Evolutionary conservation across 1,140 invertebrate genomes (phyloP), one percentile per base, ranked within the genome.

Genomic region (Neodiprion fabricii): DNA sequence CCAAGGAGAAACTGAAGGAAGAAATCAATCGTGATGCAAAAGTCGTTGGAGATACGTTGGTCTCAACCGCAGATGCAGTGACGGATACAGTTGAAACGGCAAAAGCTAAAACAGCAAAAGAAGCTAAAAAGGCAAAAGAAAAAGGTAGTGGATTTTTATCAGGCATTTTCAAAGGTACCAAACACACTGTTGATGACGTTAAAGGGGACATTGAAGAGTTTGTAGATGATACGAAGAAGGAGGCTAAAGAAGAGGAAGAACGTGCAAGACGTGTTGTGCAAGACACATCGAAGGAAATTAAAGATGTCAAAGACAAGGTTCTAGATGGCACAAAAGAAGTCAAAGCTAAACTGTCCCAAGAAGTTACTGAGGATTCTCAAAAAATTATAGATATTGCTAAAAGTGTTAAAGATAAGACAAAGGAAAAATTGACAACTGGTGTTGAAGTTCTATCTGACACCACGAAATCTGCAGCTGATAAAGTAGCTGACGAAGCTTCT

Each of bases 141-240:
- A 80, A 81, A 28, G 65, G 47, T 78, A 80, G 75, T 78, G 67
- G 74, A 5, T 82, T 81, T 14, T 11, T 82, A 0, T 81, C 81
- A 0, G 79, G 78, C 0, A 77, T 83, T 2, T 78, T 84, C 12
- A 82, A 82, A 61, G 79, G 81, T 1, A 74, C 78, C 0, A 84
- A 83, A 14, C 79, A 85, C 61, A 79, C 85, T 1, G 82, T 80
- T 7, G 84, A 85, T 9, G 83, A 85, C 23, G 77, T 85, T 12
- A 78, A 82, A 0, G 85, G 85, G 9, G 85, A 85, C 0, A 78
- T 86, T 0, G 83, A 85, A 66, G 85, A 87, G 48, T 84, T 83
- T 72, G 72, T 80, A 10, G 80, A 82, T 7, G 80, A 83, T 70
- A 82, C 81, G 0, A 85, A 83, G 68, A 75, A 83, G 14, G 79